phyloP scores from a whole-genome alignment of 92 coral and sea anemone genomes.

The Epizoanthus fatuus region DNA sequence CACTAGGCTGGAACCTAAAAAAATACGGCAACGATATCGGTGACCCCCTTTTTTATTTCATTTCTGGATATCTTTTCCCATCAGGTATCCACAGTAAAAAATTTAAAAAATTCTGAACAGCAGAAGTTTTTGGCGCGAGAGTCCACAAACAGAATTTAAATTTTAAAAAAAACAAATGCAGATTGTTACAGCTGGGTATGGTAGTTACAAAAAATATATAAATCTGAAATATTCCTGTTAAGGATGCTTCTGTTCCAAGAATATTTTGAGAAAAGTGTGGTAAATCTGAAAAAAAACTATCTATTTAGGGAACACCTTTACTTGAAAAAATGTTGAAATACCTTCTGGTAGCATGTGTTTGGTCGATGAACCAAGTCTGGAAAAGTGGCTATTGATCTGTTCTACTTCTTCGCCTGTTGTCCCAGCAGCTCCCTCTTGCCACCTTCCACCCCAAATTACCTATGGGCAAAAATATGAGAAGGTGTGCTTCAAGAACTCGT shows the following conservation, averaged over 20 bases:
- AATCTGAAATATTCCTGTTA: neutral
- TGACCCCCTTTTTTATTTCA: no score
- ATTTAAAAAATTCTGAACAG: no score
- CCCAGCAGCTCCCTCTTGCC: constrained; percentile 66
- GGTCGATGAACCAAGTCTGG: constrained; percentile 65
- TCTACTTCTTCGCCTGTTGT: constrained; percentile 80
- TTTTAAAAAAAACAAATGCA: no score
- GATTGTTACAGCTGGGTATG: no score
- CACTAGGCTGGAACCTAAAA: no score
- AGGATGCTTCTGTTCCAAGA: neutral
- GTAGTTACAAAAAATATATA: no score
- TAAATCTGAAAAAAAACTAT: neutral
- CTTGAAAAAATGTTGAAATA: neutral
- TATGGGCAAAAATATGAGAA: constrained; percentile 4
- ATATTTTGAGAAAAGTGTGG: neutral
- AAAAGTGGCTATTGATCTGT: constrained; percentile 69
- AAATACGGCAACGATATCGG: no score
- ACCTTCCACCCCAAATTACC: constrained; percentile 67
- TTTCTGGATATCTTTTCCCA: no score
- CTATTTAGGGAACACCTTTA: neutral
- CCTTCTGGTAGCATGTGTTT: constrained; percentile 77
- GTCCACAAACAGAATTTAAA: no score
- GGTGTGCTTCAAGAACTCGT: no score
- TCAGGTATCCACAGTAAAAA: no score
- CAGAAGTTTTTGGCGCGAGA: no score